A percentile compares a stretch with the other conserved stretches of the same genome.
These are phyloP conservation scores for Dinoponera quadriceps DNA, from an alignment of 1,140 invertebrate species.

Conservation along the genomic window DNA sequence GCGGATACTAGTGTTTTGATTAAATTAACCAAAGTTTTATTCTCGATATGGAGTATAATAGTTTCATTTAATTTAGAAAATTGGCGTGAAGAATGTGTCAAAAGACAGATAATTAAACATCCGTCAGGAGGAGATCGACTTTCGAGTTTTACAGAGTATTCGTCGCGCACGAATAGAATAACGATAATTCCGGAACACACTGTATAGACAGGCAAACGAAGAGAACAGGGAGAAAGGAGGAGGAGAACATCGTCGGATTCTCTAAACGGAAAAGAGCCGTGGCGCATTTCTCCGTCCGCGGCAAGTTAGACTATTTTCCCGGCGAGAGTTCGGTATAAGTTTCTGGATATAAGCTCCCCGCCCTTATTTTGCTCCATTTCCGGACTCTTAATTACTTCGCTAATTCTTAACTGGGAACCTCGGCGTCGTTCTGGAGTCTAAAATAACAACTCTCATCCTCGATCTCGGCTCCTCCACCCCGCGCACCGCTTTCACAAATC, in stretches of 20 bases:
- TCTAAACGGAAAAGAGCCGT: slow-evolving; percentile 75
- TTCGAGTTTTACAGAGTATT: background rate
- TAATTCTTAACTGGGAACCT: slow-evolving; percentile 80
- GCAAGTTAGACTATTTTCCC: slow-evolving; percentile 69
- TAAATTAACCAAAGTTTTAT: no score
- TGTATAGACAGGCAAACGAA: background rate
- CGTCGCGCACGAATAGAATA: slow-evolving; percentile 32
- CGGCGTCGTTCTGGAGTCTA: slow-evolving; percentile 75
- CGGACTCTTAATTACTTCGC: slow-evolving; percentile 83
- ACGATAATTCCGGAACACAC: slow-evolving; percentile 53
- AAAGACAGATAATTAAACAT: background rate
- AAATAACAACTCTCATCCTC: slow-evolving; percentile 80
- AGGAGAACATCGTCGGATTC: slow-evolving; percentile 65
- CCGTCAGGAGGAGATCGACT: slow-evolving; percentile 3
- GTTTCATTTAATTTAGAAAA: background rate
- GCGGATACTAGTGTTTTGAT: no score
- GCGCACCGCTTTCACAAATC: slow-evolving; percentile 45
- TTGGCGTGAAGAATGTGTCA: background rate
- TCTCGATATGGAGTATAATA: no score
- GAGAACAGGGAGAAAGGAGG: slow-evolving; percentile 58
- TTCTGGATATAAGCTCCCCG: slow-evolving; percentile 76
- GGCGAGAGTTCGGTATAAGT: slow-evolving; percentile 78
- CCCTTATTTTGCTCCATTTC: slow-evolving; percentile 81
- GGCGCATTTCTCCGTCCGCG: slow-evolving; percentile 64
- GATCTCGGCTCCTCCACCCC: slow-evolving; percentile 25